Conservation (phyloP, 2,113 vertebrate genomes). For the Xenotilapia longispinis region DNA sequence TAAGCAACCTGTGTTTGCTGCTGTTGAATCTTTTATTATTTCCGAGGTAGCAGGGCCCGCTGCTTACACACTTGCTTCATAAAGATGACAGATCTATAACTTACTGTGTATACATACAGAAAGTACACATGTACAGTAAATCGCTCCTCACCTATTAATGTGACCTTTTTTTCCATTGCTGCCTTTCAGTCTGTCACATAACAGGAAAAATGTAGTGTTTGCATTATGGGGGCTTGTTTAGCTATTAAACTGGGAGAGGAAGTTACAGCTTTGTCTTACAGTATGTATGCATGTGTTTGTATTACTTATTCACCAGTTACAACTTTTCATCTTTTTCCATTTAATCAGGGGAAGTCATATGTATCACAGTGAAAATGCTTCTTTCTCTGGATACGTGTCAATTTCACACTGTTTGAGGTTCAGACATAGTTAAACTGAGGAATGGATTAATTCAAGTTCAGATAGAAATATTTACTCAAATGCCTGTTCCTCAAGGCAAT, state of each 20-base stretch:
- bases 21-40: neutral
- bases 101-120: conserved; percentile 14
- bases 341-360: neutral
- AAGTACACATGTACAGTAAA: conserved; percentile 18
- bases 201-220: conserved; percentile 10
- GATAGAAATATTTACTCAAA: neutral
- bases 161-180: neutral
- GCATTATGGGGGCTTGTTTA: conserved; percentile 6
- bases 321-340: neutral
- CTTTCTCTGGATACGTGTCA: neutral
- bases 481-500: neutral
- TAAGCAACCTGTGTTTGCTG: neutral
- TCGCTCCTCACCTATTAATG: conserved; percentile 52
- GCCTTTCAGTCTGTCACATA: conserved; percentile 12
- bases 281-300: neutral
- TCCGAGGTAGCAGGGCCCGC: neutral
- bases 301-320: neutral
- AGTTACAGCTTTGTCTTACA: neutral
- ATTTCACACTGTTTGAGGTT: neutral
- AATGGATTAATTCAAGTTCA: neutral
- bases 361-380: neutral
- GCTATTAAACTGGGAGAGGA: conserved; percentile 3
- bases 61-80: neutral
- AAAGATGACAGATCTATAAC: conserved; percentile 13
- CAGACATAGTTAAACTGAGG: neutral